phyloP scores from a whole-genome alignment of 2,888 invertebrate genomes.

The Polydrusus tereticollis region DNA sequence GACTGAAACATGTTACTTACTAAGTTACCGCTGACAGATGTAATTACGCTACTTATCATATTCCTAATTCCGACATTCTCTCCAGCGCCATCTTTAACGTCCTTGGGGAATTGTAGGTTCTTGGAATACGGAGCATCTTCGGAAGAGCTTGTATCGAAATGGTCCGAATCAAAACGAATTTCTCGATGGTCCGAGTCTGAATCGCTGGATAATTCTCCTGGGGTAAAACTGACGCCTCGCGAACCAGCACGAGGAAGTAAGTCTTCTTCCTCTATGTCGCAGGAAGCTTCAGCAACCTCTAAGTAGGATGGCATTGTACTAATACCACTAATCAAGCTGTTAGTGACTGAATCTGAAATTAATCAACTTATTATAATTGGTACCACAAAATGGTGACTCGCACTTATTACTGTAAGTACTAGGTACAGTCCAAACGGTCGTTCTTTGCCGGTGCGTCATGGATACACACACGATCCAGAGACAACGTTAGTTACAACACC shows the following conservation, averaged over 20 bases:
- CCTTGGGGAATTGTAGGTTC: slow-evolving; percentile 22
- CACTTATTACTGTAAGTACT: too few relatives aligned
- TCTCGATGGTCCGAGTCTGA: slow-evolving; percentile 62
- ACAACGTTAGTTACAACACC: too few relatives aligned
- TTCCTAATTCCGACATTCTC: slow-evolving; percentile 55
- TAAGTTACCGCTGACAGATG: slow-evolving; percentile 35
- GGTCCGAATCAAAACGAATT: slow-evolving; percentile 65
- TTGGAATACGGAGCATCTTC: slow-evolving; percentile 59
- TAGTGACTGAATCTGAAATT: slow-evolving; percentile 28
- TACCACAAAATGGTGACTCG: too few relatives aligned
- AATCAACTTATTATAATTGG: neutral
- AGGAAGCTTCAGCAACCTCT: slow-evolving; percentile 61
- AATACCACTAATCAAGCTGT: slow-evolving; percentile 58
- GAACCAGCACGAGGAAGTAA: slow-evolving; percentile 55
- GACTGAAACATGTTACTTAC: slow-evolving; percentile 37
- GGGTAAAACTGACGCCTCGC: slow-evolving; percentile 48
- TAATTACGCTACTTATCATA: slow-evolving; percentile 50
- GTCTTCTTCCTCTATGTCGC: slow-evolving; percentile 64
- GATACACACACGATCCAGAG: too few relatives aligned
- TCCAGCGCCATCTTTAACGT: slow-evolving; percentile 54
- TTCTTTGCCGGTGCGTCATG: too few relatives aligned
- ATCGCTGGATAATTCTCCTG: slow-evolving; percentile 62
- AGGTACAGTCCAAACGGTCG: too few relatives aligned
- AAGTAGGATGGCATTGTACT: slow-evolving; percentile 64
- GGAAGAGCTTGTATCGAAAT: slow-evolving; percentile 66